A percentile compares a stretch with the other conserved stretches of the same genome.
Evolutionary conservation across 2,888 invertebrate species (phyloP).

Genomic region (Chrysina gloriosa): DNA sequence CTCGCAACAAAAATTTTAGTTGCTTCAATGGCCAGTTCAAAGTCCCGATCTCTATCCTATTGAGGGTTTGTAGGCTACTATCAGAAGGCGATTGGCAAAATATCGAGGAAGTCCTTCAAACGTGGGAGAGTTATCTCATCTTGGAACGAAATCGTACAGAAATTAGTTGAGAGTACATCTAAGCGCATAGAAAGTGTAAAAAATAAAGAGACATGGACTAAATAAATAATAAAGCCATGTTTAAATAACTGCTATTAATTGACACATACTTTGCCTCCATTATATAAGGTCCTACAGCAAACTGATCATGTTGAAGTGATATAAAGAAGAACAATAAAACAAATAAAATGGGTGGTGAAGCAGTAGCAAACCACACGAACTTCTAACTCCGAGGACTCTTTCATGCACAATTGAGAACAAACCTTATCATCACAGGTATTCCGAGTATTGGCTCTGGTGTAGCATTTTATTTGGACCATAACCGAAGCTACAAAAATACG

Average conservation of each 20-base stretch:
- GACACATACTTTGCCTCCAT: conserved; percentile 21
- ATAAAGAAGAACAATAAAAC: not conserved
- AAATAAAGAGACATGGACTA: too few relatives aligned
- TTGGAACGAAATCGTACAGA: too few relatives aligned
- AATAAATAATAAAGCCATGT: too few relatives aligned
- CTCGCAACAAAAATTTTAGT: too few relatives aligned
- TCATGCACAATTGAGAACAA: conserved; percentile 68
- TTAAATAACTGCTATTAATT: conserved; percentile 34
- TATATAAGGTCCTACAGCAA: conserved; percentile 24
- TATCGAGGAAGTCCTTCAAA: too few relatives aligned
- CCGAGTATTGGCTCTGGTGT: conserved; percentile 60
- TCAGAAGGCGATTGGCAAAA: too few relatives aligned
- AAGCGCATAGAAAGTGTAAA: too few relatives aligned
- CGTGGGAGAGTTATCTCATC: too few relatives aligned
- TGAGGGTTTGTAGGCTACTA: too few relatives aligned
- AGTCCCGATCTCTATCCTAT: too few relatives aligned
- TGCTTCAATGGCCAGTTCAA: too few relatives aligned
- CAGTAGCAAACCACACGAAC: conserved; percentile 62
- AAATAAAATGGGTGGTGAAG: conserved; percentile 54
- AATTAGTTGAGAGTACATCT: too few relatives aligned
- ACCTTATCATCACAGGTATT: conserved; percentile 65
- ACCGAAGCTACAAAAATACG: conserved; percentile 66
- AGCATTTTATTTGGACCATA: conserved; percentile 64
- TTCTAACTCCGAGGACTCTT: conserved; percentile 77
- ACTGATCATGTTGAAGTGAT: not conserved